Percentiles rank a stretch among this genome's conserved stretches.
These are phyloP conservation scores for Oreocharis arfaki DNA, from an alignment of 2,113 vertebrate genomes.

Conservation along the genomic window DNA sequence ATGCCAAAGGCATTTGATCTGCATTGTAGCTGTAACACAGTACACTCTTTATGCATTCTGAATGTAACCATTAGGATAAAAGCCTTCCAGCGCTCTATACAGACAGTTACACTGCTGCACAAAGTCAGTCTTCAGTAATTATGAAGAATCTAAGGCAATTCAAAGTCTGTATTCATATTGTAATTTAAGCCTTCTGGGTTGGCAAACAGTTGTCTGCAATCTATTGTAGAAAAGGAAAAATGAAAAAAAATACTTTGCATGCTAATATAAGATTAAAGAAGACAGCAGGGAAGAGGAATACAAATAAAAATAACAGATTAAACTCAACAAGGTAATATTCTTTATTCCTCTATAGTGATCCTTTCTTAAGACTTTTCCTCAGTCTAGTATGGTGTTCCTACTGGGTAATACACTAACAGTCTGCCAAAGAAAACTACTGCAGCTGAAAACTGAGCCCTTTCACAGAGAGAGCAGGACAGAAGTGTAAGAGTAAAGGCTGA, in stretches of 20 bases:
- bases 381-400: not conserved
- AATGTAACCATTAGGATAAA: not conserved
- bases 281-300: not conserved
- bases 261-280: not conserved
- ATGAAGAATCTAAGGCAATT: not conserved
- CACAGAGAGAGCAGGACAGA: not conserved
- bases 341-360: not conserved
- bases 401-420: not conserved
- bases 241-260: not conserved
- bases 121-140: not conserved
- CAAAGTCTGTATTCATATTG: not conserved
- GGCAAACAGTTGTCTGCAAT: not conserved
- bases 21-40: not conserved
- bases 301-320: not conserved
- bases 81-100: not conserved
- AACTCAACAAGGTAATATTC: not conserved
- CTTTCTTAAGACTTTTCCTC: not conserved
- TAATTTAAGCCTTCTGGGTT: not conserved
- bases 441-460: not conserved
- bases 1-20: not conserved
- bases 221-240: not conserved
- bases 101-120: not conserved
- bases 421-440: not conserved
- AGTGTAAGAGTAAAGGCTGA: not conserved
- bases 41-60: not conserved